Evolutionary conservation across 2,113 vertebrate species (phyloP), one percentile per base, ranked within the genome.

Genomic region (Chrysochloris asiatica): DNA sequence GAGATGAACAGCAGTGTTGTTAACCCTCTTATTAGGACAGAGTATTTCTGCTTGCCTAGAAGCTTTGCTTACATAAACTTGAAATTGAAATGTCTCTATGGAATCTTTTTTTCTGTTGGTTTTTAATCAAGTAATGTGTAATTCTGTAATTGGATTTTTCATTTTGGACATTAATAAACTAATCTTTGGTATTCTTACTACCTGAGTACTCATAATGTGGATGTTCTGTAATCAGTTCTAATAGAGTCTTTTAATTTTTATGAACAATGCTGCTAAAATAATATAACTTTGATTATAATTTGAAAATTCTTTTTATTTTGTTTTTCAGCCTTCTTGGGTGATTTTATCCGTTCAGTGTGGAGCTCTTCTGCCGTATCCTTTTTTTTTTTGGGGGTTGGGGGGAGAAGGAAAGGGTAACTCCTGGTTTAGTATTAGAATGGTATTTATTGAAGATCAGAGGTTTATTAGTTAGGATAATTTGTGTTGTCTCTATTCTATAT

Each of bases 331-430:
- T 21, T 99, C 99, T 28, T 99, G 99, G 99, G 99, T 99, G 94
- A 98, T 98, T 52, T 96, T 99, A 89, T 99, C 99, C 0, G 99
- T 99, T 59, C 98, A 98, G 83, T 99, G 99, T 98, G 99, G 99
- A 97, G 98, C 98, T 95, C 98, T 99, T 82, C 97, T 99, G 83
- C 99, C 99, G 99, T 99, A 99, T 99, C 99, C 99, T 99, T 99
- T 98, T n/a, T n/a, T 99, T 99, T 99, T 75, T 28, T 65, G 81
- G 43, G 36, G 48, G 9, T 4, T 10, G 9, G 3, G 22, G 16
- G 22, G 4, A n/a, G 1, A 5, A 22, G 54, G 33, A 11, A n/a
- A 30, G 88, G 38, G 3, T 19, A 36, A 28, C 65, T 67, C 38
- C 22, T 45, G 71, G 63, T 50, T 38, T 47, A 30, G 48, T n/a